A percentile compares a stretch with the other conserved stretches of the same genome.
Conservation (phyloP, 2,888 invertebrate species). For the Lasioglossum leucozonium region DNA sequence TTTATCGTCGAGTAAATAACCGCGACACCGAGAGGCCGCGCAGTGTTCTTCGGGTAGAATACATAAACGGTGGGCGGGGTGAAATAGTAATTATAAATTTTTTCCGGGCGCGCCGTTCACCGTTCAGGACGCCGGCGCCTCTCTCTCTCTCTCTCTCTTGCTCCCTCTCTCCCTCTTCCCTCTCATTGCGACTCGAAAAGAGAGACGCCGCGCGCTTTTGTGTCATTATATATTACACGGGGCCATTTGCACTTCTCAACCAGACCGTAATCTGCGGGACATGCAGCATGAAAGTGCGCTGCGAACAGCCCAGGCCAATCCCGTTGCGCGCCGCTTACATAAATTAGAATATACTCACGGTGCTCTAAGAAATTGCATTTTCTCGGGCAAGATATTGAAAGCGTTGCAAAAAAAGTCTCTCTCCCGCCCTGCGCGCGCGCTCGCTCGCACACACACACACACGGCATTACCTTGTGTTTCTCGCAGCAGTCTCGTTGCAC, state of each 20-base stretch:
- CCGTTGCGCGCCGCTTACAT: slow-evolving; percentile 54
- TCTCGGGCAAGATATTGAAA: slow-evolving; percentile 40
- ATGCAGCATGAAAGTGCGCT: slow-evolving; percentile 43
- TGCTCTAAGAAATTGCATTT: slow-evolving; percentile 45
- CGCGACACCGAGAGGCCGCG: slow-evolving; percentile 32
- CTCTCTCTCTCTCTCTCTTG: not conserved
- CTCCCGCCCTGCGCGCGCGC: not conserved
- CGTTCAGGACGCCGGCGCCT: slow-evolving; percentile 47
- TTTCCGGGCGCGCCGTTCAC: too few species aligned
- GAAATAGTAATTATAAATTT: slow-evolving; percentile 58
- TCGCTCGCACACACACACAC: not conserved
- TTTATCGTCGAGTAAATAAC: slow-evolving; percentile 52
- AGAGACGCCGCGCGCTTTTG: slow-evolving; percentile 23
- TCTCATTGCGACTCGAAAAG: not conserved
- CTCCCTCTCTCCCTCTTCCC: slow-evolving; percentile 8
- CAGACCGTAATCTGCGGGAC: slow-evolving; percentile 54
- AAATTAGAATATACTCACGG: slow-evolving; percentile 57
- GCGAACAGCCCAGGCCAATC: slow-evolving; percentile 43
- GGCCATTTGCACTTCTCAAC: slow-evolving; percentile 54
- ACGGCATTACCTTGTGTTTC: too few species aligned
- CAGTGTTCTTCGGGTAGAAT: slow-evolving; percentile 6
- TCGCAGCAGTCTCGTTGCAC: not conserved
- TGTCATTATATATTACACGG: slow-evolving; percentile 53
- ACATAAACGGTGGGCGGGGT: slow-evolving; percentile 16
- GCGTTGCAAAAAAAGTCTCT: slow-evolving; percentile 21